These are phyloP conservation scores for Noctua pronuba DNA, from an alignment of 2,888 invertebrate species.

Conservation along the genomic window DNA sequence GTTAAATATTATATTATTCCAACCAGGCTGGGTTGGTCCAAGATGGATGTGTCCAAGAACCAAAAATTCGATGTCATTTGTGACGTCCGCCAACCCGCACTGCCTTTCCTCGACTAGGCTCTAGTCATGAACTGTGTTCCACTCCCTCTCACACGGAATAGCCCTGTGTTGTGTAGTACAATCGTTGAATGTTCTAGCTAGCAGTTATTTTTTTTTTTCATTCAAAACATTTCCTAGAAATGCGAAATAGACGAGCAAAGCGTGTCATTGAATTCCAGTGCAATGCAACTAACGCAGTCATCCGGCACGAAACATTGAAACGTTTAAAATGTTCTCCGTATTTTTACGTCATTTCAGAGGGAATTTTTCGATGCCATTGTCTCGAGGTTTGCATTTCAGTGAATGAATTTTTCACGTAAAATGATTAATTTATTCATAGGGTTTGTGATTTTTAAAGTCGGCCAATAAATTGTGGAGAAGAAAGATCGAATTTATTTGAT, in stretches of 20 bases:
- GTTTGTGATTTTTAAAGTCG: not conserved
- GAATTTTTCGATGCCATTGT: conserved; percentile 1
- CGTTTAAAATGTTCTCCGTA: conserved; percentile 29
- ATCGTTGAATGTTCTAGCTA: conserved; percentile 22
- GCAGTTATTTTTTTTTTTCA: conserved; percentile 1
- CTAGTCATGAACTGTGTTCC: not conserved
- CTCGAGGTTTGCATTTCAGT: conserved; percentile 17
- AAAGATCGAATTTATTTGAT: not conserved
- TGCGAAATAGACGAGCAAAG: conserved; percentile 28
- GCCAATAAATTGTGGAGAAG: not conserved
- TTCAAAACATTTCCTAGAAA: conserved; percentile 28
- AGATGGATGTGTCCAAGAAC: too few species aligned
- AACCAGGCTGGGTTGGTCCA: too few species aligned
- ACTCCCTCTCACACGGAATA: not conserved
- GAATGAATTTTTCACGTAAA: not conserved
- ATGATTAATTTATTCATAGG: not conserved
- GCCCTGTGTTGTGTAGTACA: not conserved
- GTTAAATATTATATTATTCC: not conserved
- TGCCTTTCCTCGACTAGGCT: not conserved
- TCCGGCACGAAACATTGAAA: conserved; percentile 31
- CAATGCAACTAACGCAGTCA: conserved; percentile 30
- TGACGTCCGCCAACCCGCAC: not conserved
- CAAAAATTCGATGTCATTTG: not conserved
- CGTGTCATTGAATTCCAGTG: conserved; percentile 33
- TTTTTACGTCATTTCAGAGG: conserved; percentile 20